Base-by-base conservation (phyloP, 2,888 invertebrate species). In the Scaptomyza polygonia region DNA sequence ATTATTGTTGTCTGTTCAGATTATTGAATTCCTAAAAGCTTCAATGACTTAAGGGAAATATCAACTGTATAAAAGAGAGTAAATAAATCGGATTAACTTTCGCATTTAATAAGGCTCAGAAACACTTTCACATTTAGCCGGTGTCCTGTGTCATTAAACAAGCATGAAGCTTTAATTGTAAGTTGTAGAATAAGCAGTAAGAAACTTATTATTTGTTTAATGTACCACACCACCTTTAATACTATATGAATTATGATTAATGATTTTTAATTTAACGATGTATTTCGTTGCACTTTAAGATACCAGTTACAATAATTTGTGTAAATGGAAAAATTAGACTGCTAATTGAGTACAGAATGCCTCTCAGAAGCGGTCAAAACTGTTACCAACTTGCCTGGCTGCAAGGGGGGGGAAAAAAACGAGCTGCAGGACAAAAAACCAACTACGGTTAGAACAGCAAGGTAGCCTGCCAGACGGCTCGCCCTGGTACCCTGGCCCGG, bases 401-500 rank as follows among this genome's bases (percentile, higher is more conserved):
- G 65, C 36, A 66, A 34, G 27, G n/a, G n/a, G n/a, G n/a, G n/a
- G n/a, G 16, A 3, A 39, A n/a, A 39, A 6, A 29, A 3, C 21
- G 34, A 47, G 44, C 32, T 61, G 62, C 40, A 42, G 4, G 30
- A 39, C 51, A n/a, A 14, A 40, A 40, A 30, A 9, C 16, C 34
- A 65, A 42, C 36, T 30, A 44, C 54, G 53, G 44, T 34, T 55
- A 48, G 53, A 9, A 21, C 36, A 47, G 32, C 25, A n/a, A 11
- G 51, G 49, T 5, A 30, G 52, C 29, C 54, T 16, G 1, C 8
- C 14, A 64, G 73, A 64, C 68, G 44, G 56, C 67, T 72, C 43
- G 45, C 34, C 53, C 52, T 44, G 39, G 58, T 52, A 51, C 18
- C 16, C 39, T 14, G 49, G 79, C 88, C 84, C 78, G 72, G 49